Evolutionary conservation across 2,113 vertebrate species (phyloP), one percentile per base, ranked within the genome.

Genomic region (Neogobius melanostomus): DNA sequence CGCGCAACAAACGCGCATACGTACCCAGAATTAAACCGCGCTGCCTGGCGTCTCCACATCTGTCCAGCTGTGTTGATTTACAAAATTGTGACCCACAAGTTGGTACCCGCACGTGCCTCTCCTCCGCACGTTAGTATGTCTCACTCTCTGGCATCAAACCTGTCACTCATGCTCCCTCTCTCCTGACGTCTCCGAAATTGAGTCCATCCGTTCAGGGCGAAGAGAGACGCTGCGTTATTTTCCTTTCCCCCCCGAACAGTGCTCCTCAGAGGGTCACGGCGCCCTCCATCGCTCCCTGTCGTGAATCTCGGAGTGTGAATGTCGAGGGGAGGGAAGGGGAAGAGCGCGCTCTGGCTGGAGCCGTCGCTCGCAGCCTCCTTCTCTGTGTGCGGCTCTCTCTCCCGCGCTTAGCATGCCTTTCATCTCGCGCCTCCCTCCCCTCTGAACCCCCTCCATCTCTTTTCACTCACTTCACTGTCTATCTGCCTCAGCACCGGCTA

Each of bases 1-100:
- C 49, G 67, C 52, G 43, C 42, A 15, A 28, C 3, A 15, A 47
- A 16, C 15, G 44, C 61, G 59, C 21, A 28, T 5, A 82, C 92
- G 49, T 87, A 93, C 92, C 91, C 88, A 79, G 85, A 84, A 82
- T 89, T 90, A 85, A 83, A 89, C 72, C 57, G 85, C 66, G 85
- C 75, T 83, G 78, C 74, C 79, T 82, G 87, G 68, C 87, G 82
- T 82, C 85, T 85, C 89, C 81, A 89, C 92, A 92, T 93, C 76
- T 84, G 85, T 77, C 74, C 85, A 82, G 80, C 80, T 71, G 81
- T 70, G 74, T 51, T 71, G 15, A 69, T 77, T 44, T 77, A 56
- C 63, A 54, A 75, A 83, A 76, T n/a, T 79, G 15, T 70, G 82
- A 77, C 70, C 82, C 85, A 84, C 90, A 88, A 91, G 87, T 92